Evolutionary conservation across 1,140 invertebrate species (phyloP), one percentile per base, ranked within the genome.

Genomic region (Caenorhabditis remanei): DNA sequence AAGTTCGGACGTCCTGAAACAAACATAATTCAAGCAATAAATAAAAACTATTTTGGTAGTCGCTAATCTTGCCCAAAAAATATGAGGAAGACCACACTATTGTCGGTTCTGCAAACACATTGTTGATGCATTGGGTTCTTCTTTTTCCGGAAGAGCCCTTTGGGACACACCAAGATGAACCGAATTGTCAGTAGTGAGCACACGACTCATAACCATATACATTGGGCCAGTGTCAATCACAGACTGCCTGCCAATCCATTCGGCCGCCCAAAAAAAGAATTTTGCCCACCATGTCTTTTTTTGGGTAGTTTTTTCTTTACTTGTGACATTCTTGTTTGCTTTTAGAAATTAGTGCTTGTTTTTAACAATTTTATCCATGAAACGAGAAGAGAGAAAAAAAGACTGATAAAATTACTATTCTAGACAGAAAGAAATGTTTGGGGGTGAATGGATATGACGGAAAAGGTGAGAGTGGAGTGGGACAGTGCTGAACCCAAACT

Each of bases 191-290:
- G 71, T 79, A 79, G 71, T 79, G 71, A 79, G 71, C 71, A 50
- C 71, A 79, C 71, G 71, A 79, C 46, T 79, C 71, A 79, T 79
- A 79, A 79, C 71, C 71, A 79, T 79, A 79, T 79, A 79, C 71
- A 24, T 19, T 50, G 43, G 71, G 46, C 71, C 71, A 79, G 46
- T 79, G 71, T 79, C 71, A 79, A 79, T 79, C 71, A 79, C 43
- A 79, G 71, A 79, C 71, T 79, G 71, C 71, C 19, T 50, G 71
- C 71, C 71, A 79, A 50, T 71, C 65, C 41, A 71, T 71, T 71
- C 46, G 41, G 65, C 65, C 43, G 40, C 41, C 24, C 41, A 53
- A 53, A 14, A 53, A 53, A 53, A 14, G 11, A 5, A 46, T 71
- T 53, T 41, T 79, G 40, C 21, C 21, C 71, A 24, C 71, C 71